Evolutionary conservation across 2,797 vertebrate genomes (phyloP).

Genomic region (Anguilla pacifica): DNA sequence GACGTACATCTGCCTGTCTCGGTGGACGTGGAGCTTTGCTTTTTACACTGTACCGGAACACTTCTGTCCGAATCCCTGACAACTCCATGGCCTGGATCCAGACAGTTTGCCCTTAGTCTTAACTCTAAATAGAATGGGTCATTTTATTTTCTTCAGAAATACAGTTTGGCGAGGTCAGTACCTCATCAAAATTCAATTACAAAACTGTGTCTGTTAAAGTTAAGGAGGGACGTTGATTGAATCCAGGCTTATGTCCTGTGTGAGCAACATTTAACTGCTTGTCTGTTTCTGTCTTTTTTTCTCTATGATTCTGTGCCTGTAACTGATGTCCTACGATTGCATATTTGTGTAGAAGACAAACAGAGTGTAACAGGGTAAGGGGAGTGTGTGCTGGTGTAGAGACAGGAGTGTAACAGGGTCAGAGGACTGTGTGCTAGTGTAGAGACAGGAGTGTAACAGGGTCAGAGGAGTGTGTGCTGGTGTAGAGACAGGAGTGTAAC

Average conservation of each 20-base stretch:
- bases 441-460: no score
- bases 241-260: neutral
- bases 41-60: neutral
- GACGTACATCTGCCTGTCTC: neutral
- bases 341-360: neutral
- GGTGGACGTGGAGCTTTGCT: neutral
- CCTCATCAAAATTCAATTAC: neutral
- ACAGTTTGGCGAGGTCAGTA: neutral
- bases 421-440: no score
- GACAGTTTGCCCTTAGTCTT: neutral
- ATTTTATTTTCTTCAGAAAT: neutral
- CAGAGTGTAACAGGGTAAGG: neutral
- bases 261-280: neutral
- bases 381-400: no score
- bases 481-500: no score
- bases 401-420: no score
- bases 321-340: neutral
- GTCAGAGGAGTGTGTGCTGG: no score
- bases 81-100: neutral
- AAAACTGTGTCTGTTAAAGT: neutral
- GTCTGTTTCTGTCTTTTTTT: neutral
- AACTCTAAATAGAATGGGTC: neutral
- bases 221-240: neutral
- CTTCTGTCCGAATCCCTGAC: neutral
- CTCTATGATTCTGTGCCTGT: no score